Evolutionary conservation across 92 coral and sea anemone species (phyloP).

Genomic region (Palythoa grandis): DNA sequence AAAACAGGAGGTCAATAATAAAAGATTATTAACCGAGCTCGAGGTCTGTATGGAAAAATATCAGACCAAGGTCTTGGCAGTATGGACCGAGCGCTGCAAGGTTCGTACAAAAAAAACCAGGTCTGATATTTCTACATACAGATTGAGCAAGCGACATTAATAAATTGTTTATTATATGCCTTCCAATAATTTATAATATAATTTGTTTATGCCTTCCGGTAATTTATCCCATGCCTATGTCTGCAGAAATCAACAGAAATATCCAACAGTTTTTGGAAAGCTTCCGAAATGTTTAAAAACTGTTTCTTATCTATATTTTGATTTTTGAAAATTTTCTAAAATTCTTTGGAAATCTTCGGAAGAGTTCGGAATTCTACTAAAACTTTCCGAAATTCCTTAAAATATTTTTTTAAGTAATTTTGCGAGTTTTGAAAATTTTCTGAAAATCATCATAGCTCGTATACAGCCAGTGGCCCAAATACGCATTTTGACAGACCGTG

Average conservation of each 20-base stretch:
- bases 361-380: neutral
- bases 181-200: too few relatives aligned
- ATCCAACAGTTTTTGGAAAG: constrained; percentile 1
- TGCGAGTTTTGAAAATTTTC: neutral
- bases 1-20: too few relatives aligned
- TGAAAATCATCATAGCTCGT: neutral
- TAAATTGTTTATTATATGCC: too few relatives aligned
- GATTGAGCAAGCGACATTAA: too few relatives aligned
- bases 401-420: neutral
- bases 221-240: neutral
- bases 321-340: neutral
- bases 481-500: neutral
- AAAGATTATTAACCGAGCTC: too few relatives aligned
- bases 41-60: too few relatives aligned
- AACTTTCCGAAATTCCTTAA: neutral
- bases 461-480: neutral
- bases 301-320: neutral
- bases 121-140: too few relatives aligned
- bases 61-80: too few relatives aligned
- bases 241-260: neutral
- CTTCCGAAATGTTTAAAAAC: constrained; percentile 6
- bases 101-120: too few relatives aligned
- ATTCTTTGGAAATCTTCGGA: neutral
- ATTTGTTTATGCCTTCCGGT: constrained; percentile 3
- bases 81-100: too few relatives aligned